Evolutionary conservation across 2,797 vertebrate genomes (phyloP).

Genomic region (Sarcoramphus papa): DNA sequence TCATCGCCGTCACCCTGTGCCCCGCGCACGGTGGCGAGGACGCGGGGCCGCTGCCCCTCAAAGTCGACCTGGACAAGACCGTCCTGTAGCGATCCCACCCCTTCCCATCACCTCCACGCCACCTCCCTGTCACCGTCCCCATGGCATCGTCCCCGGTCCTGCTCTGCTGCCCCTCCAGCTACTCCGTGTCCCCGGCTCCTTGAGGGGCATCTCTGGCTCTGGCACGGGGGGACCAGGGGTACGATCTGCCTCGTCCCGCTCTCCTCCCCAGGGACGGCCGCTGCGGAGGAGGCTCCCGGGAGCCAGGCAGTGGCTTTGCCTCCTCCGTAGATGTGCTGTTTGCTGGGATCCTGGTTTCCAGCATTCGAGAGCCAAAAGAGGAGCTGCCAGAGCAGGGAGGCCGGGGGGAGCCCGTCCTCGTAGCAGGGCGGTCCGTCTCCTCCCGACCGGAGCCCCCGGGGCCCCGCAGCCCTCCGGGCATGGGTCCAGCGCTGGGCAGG

Average conservation of each 20-base stretch:
- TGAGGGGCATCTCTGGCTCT: background rate
- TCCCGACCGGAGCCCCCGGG: constrained; percentile 6
- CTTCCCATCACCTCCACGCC: background rate
- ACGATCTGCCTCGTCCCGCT: background rate
- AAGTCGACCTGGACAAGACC: constrained; percentile 92
- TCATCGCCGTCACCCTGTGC: constrained; percentile 80
- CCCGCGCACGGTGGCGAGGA: constrained; percentile 77
- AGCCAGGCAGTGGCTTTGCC: background rate
- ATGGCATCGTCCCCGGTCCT: accelerated
- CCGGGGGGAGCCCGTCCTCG: background rate
- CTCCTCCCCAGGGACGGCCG: background rate
- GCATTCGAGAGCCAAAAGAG: background rate
- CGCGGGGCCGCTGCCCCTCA: constrained; percentile 86
- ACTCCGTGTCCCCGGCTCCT: background rate
- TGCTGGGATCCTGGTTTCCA: background rate
- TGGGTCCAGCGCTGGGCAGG: constrained; percentile 24
- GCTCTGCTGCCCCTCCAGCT: background rate
- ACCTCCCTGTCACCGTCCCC: background rate
- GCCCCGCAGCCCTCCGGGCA: constrained; percentile 12
- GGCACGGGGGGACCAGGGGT: background rate
- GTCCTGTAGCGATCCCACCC: constrained; percentile 74
- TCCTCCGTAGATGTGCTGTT: background rate
- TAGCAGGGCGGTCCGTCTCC: background rate
- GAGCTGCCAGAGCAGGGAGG: background rate
- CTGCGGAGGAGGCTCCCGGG: background rate